Conservation (phyloP, 30 jellyfish, hydroid and myxozoan genomes). For the Aurelia sp. region DNA sequence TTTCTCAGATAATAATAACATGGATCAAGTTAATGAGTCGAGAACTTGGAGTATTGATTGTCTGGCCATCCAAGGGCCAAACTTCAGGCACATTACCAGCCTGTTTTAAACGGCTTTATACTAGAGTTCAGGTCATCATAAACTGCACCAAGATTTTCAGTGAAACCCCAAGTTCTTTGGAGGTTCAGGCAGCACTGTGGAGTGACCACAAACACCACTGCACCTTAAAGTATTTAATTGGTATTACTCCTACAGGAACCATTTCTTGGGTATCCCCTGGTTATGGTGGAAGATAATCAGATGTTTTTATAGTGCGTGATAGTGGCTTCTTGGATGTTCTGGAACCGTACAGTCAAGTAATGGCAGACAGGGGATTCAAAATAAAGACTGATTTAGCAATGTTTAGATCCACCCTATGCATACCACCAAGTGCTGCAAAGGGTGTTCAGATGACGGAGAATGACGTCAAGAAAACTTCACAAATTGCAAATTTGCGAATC, state of each 20-base stretch:
- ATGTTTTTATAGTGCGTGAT: conserved; percentile 52
- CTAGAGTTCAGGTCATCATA: conserved; percentile 50
- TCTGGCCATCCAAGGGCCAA: conserved; percentile 76
- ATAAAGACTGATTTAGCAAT: conserved; percentile 49
- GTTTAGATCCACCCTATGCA: conserved; percentile 42
- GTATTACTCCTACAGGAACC: conserved; percentile 78
- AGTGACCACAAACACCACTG: conserved; percentile 82
- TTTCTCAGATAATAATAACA: conserved; percentile 44
- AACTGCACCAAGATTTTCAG: conserved; percentile 72
- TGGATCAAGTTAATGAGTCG: conserved; percentile 56
- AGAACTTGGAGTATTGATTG: conserved; percentile 46
- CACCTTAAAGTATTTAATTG: conserved; percentile 51
- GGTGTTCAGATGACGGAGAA: conserved; percentile 55
- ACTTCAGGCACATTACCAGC: conserved; percentile 39
- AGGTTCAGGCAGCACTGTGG: conserved; percentile 65
- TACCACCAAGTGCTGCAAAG: conserved; percentile 76
- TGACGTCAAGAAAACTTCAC: conserved; percentile 49
- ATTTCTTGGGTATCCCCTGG: conserved; percentile 74
- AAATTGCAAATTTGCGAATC: conserved; percentile 65
- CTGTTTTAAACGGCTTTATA: conserved; percentile 57
- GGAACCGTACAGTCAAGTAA: conserved; percentile 68
- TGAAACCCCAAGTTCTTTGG: conserved; percentile 75
- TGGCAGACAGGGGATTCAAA: conserved; percentile 85
- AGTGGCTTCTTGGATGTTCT: conserved; percentile 52
- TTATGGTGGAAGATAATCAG: conserved; percentile 78